These are phyloP conservation scores for Microchirus variegatus DNA, from an alignment of 2,797 vertebrate species.

Conservation along the genomic window DNA sequence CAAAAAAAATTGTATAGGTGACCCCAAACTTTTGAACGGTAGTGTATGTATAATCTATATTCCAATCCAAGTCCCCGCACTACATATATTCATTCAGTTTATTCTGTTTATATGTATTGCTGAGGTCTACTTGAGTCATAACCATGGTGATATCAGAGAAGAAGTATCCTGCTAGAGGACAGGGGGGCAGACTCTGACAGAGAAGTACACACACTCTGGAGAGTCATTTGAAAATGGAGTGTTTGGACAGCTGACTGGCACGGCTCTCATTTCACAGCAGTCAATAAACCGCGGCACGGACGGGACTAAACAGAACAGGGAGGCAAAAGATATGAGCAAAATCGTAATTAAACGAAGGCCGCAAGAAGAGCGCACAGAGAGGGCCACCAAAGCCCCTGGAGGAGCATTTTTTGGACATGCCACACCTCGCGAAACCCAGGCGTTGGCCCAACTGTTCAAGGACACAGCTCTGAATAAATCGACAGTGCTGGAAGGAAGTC, in stretches of 20 bases:
- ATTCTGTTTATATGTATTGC: not conserved
- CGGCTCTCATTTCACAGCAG: slow-evolving; percentile 58
- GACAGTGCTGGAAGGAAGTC: too few species aligned
- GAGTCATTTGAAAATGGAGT: slow-evolving; percentile 64
- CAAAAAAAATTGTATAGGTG: too few species aligned
- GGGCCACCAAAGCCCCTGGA: too few species aligned
- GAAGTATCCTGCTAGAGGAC: slow-evolving; percentile 34
- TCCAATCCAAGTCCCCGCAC: not conserved
- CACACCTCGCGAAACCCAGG: too few species aligned
- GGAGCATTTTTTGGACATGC: too few species aligned
- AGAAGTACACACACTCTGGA: slow-evolving; percentile 62
- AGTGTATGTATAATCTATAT: too few species aligned
- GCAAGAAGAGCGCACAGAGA: too few species aligned
- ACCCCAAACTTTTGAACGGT: too few species aligned
- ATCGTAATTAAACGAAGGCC: not conserved
- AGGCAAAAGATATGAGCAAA: slow-evolving; percentile 24
- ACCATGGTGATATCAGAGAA: slow-evolving; percentile 31
- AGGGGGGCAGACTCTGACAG: slow-evolving; percentile 50
- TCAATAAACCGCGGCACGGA: slow-evolving; percentile 56
- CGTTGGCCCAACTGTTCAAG: too few species aligned
- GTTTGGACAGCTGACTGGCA: slow-evolving; percentile 78
- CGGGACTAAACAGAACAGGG: slow-evolving; percentile 30
- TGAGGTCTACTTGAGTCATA: slow-evolving; percentile 13
- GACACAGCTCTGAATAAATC: too few species aligned
- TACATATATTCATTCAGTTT: not conserved